phyloP scores from a whole-genome alignment of 1,140 invertebrate species.

The Akabosia matsudoensis region DNA sequence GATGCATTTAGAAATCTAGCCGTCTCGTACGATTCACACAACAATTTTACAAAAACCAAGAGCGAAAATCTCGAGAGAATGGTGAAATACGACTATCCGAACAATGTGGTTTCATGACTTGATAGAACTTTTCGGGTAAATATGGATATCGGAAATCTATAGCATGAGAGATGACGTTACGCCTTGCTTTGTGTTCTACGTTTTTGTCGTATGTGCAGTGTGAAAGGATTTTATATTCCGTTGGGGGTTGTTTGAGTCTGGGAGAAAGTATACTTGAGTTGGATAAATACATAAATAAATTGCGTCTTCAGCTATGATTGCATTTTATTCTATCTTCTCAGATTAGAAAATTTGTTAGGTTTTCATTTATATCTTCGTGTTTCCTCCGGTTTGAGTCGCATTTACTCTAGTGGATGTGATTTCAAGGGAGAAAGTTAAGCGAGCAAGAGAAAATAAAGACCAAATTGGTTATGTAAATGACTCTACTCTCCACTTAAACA shows the following conservation, averaged over 20 bases:
- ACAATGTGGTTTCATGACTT: constrained; percentile 25
- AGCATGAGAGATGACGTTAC: constrained; percentile 8
- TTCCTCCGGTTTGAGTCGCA: too few relatives aligned
- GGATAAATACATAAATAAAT: neutral
- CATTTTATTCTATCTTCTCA: neutral
- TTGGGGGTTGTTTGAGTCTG: constrained; percentile 7
- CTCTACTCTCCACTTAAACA: too few relatives aligned
- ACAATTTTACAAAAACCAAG: neutral
- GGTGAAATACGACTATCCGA: neutral
- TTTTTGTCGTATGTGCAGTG: constrained; percentile 12
- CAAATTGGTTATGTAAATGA: too few relatives aligned
- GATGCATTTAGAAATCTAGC: neutral
- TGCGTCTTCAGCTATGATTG: too few relatives aligned
- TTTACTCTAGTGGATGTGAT: too few relatives aligned
- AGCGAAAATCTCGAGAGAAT: neutral
- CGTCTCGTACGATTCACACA: neutral
- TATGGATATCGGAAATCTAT: constrained; percentile 10
- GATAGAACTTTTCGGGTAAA: constrained; percentile 1
- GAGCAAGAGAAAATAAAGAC: too few relatives aligned
- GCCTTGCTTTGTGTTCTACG: too few relatives aligned
- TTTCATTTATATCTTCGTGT: too few relatives aligned
- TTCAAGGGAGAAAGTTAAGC: too few relatives aligned
- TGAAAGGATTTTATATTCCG: constrained; percentile 10
- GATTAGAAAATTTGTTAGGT: too few relatives aligned
- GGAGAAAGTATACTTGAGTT: neutral